phyloP scores from a whole-genome alignment of 2,888 invertebrate genomes.

The Anaspis maculata region DNA sequence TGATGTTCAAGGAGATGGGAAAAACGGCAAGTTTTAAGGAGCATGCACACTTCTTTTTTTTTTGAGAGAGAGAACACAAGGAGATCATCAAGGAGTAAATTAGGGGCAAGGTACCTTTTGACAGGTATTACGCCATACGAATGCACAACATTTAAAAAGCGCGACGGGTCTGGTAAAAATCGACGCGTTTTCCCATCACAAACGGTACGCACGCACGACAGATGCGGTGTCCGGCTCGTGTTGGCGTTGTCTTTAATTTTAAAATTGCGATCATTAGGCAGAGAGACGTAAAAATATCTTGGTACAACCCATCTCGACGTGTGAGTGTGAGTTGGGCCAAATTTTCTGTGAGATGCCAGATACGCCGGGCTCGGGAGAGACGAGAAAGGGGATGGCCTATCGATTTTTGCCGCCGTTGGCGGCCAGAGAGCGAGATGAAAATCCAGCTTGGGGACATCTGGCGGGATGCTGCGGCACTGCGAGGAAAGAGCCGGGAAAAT shows the following conservation, averaged over 20 bases:
- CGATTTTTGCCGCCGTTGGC: conserved; percentile 30
- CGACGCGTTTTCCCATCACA: too few species aligned
- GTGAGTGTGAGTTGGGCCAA: conserved; percentile 34
- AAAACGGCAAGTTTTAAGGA: too few species aligned
- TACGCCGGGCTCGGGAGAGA: conserved; percentile 20
- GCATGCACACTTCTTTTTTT: too few species aligned
- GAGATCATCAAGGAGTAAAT: too few species aligned
- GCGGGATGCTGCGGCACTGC: conserved; percentile 31
- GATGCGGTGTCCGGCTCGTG: conserved; percentile 7
- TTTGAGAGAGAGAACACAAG: too few species aligned
- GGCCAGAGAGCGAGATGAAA: conserved; percentile 26
- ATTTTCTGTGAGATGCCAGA: conserved; percentile 26
- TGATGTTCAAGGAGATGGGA: too few species aligned
- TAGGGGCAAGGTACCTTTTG: conserved; percentile 12
- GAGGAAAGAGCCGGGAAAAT: too few species aligned
- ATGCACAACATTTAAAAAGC: conserved; percentile 12
- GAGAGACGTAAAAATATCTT: conserved; percentile 38
- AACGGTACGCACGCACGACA: conserved; percentile 10
- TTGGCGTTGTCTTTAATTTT: conserved; percentile 30
- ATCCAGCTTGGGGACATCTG: conserved; percentile 26
- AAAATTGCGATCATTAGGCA: conserved; percentile 34
- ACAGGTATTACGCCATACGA: conserved; percentile 18
- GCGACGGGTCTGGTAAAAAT: conserved; percentile 1
- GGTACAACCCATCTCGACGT: conserved; percentile 36
- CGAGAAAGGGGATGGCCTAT: conserved; percentile 29